Percentiles rank a stretch among this genome's conserved stretches.
These are phyloP conservation scores for Orchestes rusci DNA, from an alignment of 2,888 invertebrate species.

Conservation along the genomic window DNA sequence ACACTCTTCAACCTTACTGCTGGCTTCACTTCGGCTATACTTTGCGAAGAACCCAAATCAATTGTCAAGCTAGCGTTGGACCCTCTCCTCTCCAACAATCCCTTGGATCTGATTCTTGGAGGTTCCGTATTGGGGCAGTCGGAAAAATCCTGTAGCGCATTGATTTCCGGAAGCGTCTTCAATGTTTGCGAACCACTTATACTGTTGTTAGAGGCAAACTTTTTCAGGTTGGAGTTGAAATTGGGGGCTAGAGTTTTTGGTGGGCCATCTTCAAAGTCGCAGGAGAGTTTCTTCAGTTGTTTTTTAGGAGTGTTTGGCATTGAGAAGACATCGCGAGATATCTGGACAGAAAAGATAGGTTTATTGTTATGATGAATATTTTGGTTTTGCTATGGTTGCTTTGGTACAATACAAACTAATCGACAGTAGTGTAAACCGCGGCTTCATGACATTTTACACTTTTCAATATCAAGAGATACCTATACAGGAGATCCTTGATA, in stretches of 20 bases:
- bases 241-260: constrained; percentile 34
- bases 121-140: constrained; percentile 42
- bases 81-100: constrained; percentile 75
- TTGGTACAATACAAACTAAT: too few species aligned
- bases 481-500: too few species aligned
- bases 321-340: constrained; percentile 53
- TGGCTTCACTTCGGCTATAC: constrained; percentile 38
- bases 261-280: constrained; percentile 36
- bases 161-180: constrained; percentile 64
- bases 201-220: constrained; percentile 56
- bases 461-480: too few species aligned
- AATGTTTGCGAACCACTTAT: constrained; percentile 62
- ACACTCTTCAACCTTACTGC: constrained; percentile 47
- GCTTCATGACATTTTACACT: too few species aligned
- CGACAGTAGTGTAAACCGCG: too few species aligned
- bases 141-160: constrained; percentile 56
- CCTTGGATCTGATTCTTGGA: constrained; percentile 53
- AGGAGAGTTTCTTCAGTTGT: constrained; percentile 43
- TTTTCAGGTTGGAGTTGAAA: constrained; percentile 51
- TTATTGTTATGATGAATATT: too few species aligned
- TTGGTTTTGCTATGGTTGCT: too few species aligned
- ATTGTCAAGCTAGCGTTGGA: constrained; percentile 87
- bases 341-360: constrained; percentile 11
- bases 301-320: constrained; percentile 60
- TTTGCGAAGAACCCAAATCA: constrained; percentile 55